A percentile compares a stretch with the other conserved stretches of the same genome.
Conservation (phyloP, 2,113 vertebrate genomes). For the Callocephalon fimbriatum region DNA sequence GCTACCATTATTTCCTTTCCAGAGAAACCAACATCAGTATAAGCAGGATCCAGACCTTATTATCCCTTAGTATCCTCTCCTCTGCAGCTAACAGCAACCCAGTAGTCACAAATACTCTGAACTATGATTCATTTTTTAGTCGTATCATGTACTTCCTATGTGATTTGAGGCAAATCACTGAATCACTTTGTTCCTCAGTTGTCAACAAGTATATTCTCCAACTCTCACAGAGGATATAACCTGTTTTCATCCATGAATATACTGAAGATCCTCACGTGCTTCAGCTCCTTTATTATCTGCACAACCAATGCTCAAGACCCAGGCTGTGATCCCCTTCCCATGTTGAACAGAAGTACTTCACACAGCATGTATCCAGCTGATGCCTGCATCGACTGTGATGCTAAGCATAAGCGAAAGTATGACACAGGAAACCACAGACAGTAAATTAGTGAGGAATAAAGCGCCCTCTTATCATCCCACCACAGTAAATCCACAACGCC, state of each 20-base stretch:
- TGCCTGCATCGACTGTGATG: fast-evolving
- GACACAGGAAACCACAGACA: fast-evolving
- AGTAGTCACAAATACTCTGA: not conserved
- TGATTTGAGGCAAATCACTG: not conserved
- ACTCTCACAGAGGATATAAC: fast-evolving
- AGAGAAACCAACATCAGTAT: not conserved
- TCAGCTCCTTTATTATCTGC: not conserved
- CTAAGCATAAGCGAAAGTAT: fast-evolving
- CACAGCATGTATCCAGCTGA: fast-evolving
- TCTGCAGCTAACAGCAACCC: not conserved
- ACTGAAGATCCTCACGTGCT: not conserved
- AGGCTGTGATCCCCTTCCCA: too few species aligned
- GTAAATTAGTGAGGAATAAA: not conserved
- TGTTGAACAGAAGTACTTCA: fast-evolving
- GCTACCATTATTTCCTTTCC: not conserved
- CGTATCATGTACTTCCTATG: fast-evolving
- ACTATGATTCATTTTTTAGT: not conserved
- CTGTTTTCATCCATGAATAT: fast-evolving
- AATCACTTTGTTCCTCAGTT: not conserved
- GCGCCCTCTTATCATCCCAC: not conserved
- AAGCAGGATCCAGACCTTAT: not conserved
- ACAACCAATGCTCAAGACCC: not conserved
- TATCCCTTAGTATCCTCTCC: not conserved
- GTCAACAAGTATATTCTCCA: not conserved
- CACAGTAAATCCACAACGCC: fast-evolving